A percentile compares a stretch with the other conserved stretches of the same genome.
These are phyloP conservation scores for Drosophila aff. DNA, from an alignment of 1,140 invertebrate genomes.

Conservation along the genomic window DNA sequence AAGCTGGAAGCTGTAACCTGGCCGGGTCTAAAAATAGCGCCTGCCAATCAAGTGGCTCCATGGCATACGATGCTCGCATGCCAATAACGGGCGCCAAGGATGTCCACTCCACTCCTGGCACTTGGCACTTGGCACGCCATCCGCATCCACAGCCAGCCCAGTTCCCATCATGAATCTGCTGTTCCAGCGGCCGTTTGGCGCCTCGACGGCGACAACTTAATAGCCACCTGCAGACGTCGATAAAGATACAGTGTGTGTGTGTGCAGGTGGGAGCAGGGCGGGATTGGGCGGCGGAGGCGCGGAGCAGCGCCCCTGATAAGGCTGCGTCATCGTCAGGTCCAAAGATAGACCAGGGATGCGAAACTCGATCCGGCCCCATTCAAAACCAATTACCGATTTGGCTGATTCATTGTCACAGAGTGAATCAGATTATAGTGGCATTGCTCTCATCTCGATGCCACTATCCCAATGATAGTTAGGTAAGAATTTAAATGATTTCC, in stretches of 20 bases:
- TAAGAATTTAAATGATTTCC: not conserved
- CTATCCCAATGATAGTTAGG: not conserved
- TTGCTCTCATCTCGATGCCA: constrained; percentile 3
- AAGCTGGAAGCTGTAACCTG: constrained; percentile 18
- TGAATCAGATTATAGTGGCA: constrained; percentile 17
- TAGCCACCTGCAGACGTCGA: constrained; percentile 70
- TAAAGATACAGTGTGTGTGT: constrained; percentile 37
- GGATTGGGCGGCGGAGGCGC: constrained; percentile 6
- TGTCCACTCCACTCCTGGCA: constrained; percentile 55
- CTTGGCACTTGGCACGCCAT: constrained; percentile 64
- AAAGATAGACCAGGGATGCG: constrained; percentile 42
- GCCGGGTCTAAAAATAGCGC: constrained; percentile 67
- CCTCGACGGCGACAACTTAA: constrained; percentile 78
- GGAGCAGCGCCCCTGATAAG: constrained; percentile 36
- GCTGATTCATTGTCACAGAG: constrained; percentile 30
- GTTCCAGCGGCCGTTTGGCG: constrained; percentile 63
- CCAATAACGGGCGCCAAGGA: constrained; percentile 82
- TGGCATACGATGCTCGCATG: constrained; percentile 7
- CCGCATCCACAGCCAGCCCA: constrained; percentile 52
- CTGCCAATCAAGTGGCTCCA: constrained; percentile 57
- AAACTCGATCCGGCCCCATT: constrained; percentile 31
- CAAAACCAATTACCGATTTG: constrained; percentile 25
- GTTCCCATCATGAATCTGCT: constrained; percentile 77
- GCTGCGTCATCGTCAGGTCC: constrained; percentile 48
- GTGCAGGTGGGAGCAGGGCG: constrained; percentile 22